Percentiles rank a stretch among this genome's conserved stretches.
Conservation (phyloP, 2,113 vertebrate species). For the Sinocyclocheilus grahami region DNA sequence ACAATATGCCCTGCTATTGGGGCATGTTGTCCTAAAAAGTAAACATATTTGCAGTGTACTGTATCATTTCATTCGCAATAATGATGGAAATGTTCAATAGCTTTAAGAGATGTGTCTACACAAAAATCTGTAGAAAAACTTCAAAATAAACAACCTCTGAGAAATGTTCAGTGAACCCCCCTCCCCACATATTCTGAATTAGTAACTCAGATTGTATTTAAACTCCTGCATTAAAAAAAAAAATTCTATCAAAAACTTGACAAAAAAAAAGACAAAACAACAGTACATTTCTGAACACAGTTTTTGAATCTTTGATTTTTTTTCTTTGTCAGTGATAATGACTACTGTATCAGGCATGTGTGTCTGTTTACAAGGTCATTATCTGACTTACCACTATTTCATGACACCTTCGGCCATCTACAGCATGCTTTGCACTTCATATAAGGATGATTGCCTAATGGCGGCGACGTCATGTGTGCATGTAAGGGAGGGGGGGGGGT, state of each 20-base stretch:
- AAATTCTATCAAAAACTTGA: neutral
- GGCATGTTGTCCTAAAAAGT: neutral
- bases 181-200: neutral
- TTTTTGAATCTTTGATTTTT: neutral
- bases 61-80: neutral
- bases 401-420: constrained; percentile 43
- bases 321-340: neutral
- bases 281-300: neutral
- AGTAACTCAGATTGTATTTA: neutral
- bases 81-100: neutral
- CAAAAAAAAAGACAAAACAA: neutral
- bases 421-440: constrained; percentile 26
- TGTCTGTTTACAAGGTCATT: constrained; percentile 45
- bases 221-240: neutral
- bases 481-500: neutral
- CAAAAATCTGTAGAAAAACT: neutral
- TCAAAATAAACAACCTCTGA: neutral
- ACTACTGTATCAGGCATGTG: neutral
- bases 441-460: constrained; percentile 37
- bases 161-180: neutral
- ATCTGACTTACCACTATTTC: constrained; percentile 40
- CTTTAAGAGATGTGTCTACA: neutral
- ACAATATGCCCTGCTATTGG: neutral
- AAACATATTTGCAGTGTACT: neutral
- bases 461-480: neutral